These are phyloP conservation scores for Zapornia atra DNA, from an alignment of 2,113 vertebrate species.

Conservation along the genomic window DNA sequence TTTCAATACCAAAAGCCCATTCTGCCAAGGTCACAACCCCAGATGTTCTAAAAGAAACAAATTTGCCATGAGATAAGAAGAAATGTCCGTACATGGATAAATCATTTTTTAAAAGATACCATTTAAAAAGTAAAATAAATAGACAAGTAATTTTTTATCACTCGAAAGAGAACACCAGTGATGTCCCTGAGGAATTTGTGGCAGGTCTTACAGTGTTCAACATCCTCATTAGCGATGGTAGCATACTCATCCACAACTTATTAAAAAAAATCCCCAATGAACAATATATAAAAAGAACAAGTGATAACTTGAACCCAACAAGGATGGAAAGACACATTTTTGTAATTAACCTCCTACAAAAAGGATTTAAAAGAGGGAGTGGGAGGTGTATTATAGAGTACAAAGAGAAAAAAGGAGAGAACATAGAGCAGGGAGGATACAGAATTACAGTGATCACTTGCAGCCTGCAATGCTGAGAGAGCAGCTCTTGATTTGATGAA, in stretches of 20 bases:
- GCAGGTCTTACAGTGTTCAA: background rate
- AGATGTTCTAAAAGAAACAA: background rate
- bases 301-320: background rate
- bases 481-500: background rate
- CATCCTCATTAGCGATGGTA: background rate
- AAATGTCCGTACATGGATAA: background rate
- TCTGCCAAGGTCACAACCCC: background rate
- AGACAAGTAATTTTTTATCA: background rate
- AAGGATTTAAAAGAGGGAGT: conserved; percentile 58
- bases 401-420: background rate
- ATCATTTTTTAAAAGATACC: background rate
- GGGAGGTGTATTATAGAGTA: conserved; percentile 35
- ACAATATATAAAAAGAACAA: conserved; percentile 7
- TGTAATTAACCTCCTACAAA: conserved; percentile 63
- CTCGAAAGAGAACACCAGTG: background rate
- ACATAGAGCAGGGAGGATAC: background rate
- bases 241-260: background rate
- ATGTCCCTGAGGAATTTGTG: background rate
- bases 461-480: background rate
- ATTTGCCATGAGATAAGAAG: background rate
- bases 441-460: background rate
- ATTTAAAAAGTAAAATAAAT: background rate
- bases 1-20: background rate
- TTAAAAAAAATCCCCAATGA: background rate
- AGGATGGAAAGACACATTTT: conserved; percentile 30